Base-by-base conservation (phyloP, 2,797 vertebrate genomes). In the Rousettus madagascariensis region DNA sequence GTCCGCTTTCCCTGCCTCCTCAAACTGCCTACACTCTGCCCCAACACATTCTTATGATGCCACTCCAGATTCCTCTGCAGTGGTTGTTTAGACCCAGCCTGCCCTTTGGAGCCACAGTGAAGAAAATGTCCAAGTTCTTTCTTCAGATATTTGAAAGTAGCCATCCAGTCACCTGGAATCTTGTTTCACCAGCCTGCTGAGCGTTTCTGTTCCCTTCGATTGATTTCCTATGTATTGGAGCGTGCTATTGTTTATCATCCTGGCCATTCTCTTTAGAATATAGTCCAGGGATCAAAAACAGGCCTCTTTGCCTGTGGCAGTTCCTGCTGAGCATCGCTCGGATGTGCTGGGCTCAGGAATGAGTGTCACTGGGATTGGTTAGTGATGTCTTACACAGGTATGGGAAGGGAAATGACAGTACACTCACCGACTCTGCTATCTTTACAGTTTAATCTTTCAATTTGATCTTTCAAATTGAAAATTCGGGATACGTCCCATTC, bases 71-170 rank as follows among this genome's bases (percentile, higher is more conserved):
- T 65, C 59, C 49, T 66, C 36, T 55, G 41, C 36, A 17, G 10
- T 38, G 77, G 16, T 55, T 49, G 68, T 53, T 86, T 82, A 91
- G 26, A 28, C 43, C n/a, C 49, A 63, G 46, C 16, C 55, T 85
- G 57, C 38, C 59, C 63, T 92, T 38, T 22, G 30, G 46, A 85
- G 24, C 43, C 82, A 61, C 36, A 2, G 8, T 65, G 85, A 79
- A 55, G 36, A 61, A 65, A 83, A 71, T 0, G 0, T 41, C 84
- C 55, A 30, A 8, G 13, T 36, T 83, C 5, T 24, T 12, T 46
- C 30, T 82, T 89, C 59, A 71, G 53, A 68, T 91, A 33, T 30
- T 61, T 94, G 72, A 93, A 91, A 80, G 49, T 66, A 93, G 59
- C 36, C 53, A 2, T 57, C 11, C 86, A 36, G 5, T 83, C 63